Evolutionary conservation across 2,888 invertebrate genomes (phyloP), one percentile per base, ranked within the genome.

Genomic region (Limnephilus rhombicus): DNA sequence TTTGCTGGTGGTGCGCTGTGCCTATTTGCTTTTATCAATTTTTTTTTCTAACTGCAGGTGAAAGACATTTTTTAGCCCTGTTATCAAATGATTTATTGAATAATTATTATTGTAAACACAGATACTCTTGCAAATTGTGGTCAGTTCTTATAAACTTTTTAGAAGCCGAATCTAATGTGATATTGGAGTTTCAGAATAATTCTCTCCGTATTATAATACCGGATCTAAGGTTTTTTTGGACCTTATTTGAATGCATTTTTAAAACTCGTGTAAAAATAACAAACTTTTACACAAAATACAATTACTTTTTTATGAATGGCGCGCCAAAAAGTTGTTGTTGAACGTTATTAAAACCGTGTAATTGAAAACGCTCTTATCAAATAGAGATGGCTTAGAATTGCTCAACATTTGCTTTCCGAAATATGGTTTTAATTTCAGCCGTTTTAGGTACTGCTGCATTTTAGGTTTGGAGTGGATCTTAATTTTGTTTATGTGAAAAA

Each of bases 41-140:
- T 85, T 34, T 87, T 49, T 31, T 82, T 31, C 41, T 87, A 18
- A 81, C n/a, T 49, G 31, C 87, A 49, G 34, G 86, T 86, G 80
- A 80, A 86, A 86, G 86, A 86, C n/a, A 86, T 49, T 29, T 86
- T 86, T 86, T 86, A 49, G 29, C 41, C 49, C 68, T 88, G 68
- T 88, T 88, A 53, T 88, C 88, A 88, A 88, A 88, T 82, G 85
- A 91, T 91, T 91, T 89, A 90, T 91, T 90, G 91, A 53, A 91
- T 91, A 89, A 91, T 91, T 89, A 91, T 91, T 89, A 91, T 89
- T 91, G 88, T 89, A 88, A 83, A 88, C 41, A 89, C 34, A 37
- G 89, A 86, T 45, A 49, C 91, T 41, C 49, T 34, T 68, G 89
- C 80, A 82, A 68, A 91, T 80, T 85, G 86, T 80, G 88, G 91